A percentile compares a stretch with the other conserved stretches of the same genome.
Conservation (phyloP, 1,140 invertebrate species). For the Trypoxylus dichotomus region DNA sequence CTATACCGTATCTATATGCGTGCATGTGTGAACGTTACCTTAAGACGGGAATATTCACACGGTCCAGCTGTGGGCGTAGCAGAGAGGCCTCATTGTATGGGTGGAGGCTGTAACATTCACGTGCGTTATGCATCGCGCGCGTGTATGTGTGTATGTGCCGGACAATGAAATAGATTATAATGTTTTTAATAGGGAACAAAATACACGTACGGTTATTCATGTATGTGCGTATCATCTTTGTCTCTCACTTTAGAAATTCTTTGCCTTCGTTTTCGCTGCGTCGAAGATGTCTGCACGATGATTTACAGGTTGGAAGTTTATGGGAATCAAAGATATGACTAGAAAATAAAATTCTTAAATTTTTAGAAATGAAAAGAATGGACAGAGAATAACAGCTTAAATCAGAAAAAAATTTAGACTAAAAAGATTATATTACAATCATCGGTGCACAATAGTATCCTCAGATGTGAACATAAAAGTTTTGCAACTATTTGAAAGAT, state of each 20-base stretch:
- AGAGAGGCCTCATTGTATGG: constrained; percentile 10
- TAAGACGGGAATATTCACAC: constrained; percentile 18
- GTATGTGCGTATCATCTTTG: background rate
- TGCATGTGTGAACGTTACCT: background rate
- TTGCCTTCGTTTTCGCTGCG: background rate
- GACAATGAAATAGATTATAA: constrained; percentile 7
- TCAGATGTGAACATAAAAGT: no score
- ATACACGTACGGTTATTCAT: background rate
- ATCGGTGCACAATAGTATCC: no score
- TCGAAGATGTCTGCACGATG: no score
- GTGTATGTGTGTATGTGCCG: background rate
- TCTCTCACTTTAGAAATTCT: background rate
- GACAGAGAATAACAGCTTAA: no score
- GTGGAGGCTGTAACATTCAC: constrained; percentile 8
- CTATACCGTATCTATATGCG: background rate
- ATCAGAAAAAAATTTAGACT: no score
- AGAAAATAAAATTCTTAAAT: no score
- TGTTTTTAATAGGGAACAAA: constrained; percentile 4
- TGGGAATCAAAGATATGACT: no score
- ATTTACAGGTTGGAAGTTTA: no score
- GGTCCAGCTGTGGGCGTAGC: background rate
- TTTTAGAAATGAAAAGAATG: no score
- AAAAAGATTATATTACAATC: no score
- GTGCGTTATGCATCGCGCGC: background rate
- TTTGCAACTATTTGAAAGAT: no score